Conservation (phyloP, 2,113 vertebrate genomes). For the Taurulus bubalis region DNA sequence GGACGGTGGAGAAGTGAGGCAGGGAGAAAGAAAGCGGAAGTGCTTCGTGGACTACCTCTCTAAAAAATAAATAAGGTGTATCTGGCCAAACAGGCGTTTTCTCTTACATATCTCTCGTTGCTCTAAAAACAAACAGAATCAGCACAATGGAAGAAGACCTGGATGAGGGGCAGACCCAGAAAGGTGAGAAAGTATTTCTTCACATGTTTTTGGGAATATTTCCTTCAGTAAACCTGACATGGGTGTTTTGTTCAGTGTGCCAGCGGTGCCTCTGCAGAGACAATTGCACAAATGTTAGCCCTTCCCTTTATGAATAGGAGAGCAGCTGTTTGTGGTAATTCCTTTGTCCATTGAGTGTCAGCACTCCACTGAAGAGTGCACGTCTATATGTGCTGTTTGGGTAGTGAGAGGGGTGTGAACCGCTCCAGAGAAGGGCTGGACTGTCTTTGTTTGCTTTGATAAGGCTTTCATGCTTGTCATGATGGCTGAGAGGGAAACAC, state of each 20-base stretch:
- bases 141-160: slow-evolving; percentile 98
- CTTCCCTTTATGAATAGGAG: slow-evolving; percentile 40
- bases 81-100: slow-evolving; percentile 19
- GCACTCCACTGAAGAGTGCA: slow-evolving; percentile 55
- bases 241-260: slow-evolving; percentile 38
- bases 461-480: slow-evolving; percentile 81
- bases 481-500: slow-evolving; percentile 59
- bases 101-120: slow-evolving; percentile 41
- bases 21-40: slow-evolving; percentile 78
- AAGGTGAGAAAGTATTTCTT: slow-evolving; percentile 87
- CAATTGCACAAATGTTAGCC: slow-evolving; percentile 45
- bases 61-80: slow-evolving; percentile 40
- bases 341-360: slow-evolving; percentile 74
- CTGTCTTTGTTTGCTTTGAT: slow-evolving; percentile 89
- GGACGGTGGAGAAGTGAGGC: slow-evolving; percentile 81
- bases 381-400: slow-evolving; percentile 57
- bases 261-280: slow-evolving; percentile 35
- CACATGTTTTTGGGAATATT: slow-evolving; percentile 12
- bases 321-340: slow-evolving; percentile 74
- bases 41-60: slow-evolving; percentile 74
- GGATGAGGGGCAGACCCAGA: slow-evolving; percentile 98
- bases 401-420: slow-evolving; percentile 73
- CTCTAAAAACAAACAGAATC: slow-evolving; percentile 74
- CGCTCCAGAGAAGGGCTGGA: slow-evolving; percentile 40
- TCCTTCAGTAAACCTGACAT: slow-evolving; percentile 24